phyloP scores from a whole-genome alignment of 2,888 invertebrate genomes.

The Drosophila nigritarsus region DNA sequence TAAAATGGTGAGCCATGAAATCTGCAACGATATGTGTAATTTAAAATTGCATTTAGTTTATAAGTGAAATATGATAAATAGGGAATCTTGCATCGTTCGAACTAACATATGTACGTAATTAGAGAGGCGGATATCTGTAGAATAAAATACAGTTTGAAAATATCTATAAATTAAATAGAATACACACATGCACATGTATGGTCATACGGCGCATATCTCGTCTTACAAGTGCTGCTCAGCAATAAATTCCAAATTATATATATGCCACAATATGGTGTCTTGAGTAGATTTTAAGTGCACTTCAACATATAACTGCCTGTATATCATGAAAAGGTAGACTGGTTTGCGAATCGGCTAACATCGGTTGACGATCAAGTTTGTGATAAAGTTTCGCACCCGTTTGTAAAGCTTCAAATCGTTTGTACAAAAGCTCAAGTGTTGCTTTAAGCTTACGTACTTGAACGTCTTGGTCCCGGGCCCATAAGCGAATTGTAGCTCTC shows the following conservation, averaged over 20 bases:
- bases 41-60: neutral
- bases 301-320: neutral
- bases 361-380: conserved; percentile 15
- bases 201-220: neutral
- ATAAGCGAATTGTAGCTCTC: conserved; percentile 4
- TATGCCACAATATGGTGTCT: neutral
- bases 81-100: neutral
- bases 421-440: conserved; percentile 23
- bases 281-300: neutral
- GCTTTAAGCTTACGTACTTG: conserved; percentile 32
- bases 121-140: neutral
- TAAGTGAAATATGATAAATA: neutral
- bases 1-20: neutral
- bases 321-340: conserved; percentile 7
- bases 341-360: conserved; percentile 23
- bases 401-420: conserved; percentile 30
- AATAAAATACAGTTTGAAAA: neutral
- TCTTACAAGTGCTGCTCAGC: neutral
- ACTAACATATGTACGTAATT: neutral
- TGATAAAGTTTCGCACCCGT: conserved; percentile 13
- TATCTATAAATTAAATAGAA: neutral
- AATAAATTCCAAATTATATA: neutral
- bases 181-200: neutral
- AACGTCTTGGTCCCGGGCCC: conserved; percentile 10
- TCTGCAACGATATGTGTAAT: conserved; percentile 8